A percentile compares a stretch with the other conserved stretches of the same genome.
phyloP scores from a whole-genome alignment of 2,888 invertebrate genomes.

The Melanchra persicariae region DNA sequence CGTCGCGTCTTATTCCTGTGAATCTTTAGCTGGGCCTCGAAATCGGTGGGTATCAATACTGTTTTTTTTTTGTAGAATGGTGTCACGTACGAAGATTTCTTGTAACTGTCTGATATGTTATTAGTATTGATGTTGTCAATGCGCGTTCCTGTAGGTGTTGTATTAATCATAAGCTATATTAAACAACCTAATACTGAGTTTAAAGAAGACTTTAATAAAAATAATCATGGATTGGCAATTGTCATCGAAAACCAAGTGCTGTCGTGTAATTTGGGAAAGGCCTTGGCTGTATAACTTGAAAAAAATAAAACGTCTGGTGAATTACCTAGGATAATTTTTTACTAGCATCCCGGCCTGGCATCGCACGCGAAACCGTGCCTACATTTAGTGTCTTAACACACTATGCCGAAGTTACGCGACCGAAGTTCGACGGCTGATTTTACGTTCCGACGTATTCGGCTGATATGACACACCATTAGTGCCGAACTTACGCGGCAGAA shows the following conservation, averaged over 20 bases:
- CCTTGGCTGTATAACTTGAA: not conserved
- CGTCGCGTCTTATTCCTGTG: constrained; percentile 81
- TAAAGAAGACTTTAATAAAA: not conserved
- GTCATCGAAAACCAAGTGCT: not conserved
- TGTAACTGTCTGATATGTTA: constrained; percentile 18
- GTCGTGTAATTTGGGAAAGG: not conserved
- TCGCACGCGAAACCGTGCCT: too few relatives aligned
- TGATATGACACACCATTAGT: too few relatives aligned
- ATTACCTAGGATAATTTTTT: too few relatives aligned
- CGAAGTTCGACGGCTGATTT: too few relatives aligned
- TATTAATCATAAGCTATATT: constrained; percentile 17
- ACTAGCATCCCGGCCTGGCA: too few relatives aligned
- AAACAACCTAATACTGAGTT: not conserved
- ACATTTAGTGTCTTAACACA: too few relatives aligned
- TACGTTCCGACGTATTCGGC: too few relatives aligned
- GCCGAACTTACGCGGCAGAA: too few relatives aligned
- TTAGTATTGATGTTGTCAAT: constrained; percentile 30
- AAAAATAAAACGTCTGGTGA: not conserved
- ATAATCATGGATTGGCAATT: not conserved
- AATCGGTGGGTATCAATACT: constrained; percentile 46
- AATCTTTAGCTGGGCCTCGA: constrained; percentile 71
- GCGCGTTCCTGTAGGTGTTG: constrained; percentile 11
- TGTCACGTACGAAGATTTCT: constrained; percentile 43
- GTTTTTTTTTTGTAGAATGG: constrained; percentile 26
- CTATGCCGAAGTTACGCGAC: too few relatives aligned